Conservation (phyloP, 2,113 vertebrate species). For the Rynchops niger region DNA sequence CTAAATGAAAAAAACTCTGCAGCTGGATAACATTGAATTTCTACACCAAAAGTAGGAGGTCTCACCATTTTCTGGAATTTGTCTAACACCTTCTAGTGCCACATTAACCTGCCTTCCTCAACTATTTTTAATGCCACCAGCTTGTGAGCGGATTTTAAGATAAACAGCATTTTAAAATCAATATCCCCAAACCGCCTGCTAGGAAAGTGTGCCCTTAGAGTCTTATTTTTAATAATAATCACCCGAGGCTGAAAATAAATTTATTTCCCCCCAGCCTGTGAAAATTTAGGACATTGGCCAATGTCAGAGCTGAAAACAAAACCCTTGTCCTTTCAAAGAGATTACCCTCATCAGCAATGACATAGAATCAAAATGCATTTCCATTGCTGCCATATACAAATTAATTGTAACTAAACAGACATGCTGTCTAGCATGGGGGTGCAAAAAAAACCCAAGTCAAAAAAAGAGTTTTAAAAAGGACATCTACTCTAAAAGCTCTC, state of each 20-base stretch:
- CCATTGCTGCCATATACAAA: not conserved
- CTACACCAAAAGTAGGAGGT: not conserved
- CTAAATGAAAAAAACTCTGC: not conserved
- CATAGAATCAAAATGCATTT: not conserved
- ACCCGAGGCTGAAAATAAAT: not conserved
- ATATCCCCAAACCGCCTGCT: not conserved
- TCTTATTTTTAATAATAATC: not conserved
- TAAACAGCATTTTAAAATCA: not conserved
- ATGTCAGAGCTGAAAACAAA: not conserved
- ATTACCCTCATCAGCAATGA: not conserved
- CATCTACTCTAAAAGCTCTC: not conserved
- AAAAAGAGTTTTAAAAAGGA: not conserved
- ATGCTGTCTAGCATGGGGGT: not conserved
- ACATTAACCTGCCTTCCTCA: not conserved
- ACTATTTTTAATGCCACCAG: not conserved
- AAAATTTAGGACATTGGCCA: not conserved
- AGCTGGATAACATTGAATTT: not conserved
- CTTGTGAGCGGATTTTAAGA: not conserved
- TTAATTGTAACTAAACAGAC: not conserved
- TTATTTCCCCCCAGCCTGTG: not conserved
- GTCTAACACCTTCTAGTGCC: not conserved
- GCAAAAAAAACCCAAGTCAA: not conserved
- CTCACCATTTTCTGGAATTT: not conserved
- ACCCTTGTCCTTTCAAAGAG: not conserved
- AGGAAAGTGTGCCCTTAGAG: not conserved